Evolutionary conservation across 2,113 vertebrate species (phyloP).

Genomic region (Diphyllodes magnificus): DNA sequence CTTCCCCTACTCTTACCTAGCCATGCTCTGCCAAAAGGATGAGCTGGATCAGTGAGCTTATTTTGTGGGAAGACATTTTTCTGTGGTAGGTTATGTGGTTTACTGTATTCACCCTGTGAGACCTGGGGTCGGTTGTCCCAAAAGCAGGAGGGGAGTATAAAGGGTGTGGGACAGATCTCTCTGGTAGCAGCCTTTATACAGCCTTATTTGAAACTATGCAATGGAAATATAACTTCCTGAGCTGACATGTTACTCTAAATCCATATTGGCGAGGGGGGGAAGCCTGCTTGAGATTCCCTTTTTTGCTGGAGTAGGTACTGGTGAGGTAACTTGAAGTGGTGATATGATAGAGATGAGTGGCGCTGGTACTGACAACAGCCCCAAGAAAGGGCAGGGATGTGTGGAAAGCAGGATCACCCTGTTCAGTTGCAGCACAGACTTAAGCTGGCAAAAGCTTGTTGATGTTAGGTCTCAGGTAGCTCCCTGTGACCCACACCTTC

Average conservation of each 20-base stretch:
- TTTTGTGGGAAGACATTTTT: neutral
- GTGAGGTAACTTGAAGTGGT: neutral
- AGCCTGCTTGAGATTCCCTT: neutral
- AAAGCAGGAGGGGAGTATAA: neutral
- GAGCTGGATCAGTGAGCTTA: neutral
- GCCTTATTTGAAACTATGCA: neutral
- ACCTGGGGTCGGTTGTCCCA: neutral
- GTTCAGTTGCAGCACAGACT: neutral
- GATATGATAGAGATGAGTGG: neutral
- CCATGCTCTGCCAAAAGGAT: neutral
- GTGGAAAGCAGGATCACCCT: neutral
- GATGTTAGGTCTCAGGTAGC: neutral
- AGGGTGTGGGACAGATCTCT: neutral
- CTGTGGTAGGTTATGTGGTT: neutral
- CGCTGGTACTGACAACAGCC: neutral
- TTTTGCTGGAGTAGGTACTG: neutral
- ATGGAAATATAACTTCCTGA: neutral
- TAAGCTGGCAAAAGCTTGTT: neutral
- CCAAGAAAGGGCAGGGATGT: neutral
- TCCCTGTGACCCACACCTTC: neutral
- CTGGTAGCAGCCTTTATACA: neutral
- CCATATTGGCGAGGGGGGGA: accelerated
- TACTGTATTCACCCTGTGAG: neutral
- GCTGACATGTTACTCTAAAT: neutral
- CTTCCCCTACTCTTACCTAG: neutral